Base-by-base conservation (phyloP, 1,140 invertebrate species). In the Pogonognathellus flavescens region DNA sequence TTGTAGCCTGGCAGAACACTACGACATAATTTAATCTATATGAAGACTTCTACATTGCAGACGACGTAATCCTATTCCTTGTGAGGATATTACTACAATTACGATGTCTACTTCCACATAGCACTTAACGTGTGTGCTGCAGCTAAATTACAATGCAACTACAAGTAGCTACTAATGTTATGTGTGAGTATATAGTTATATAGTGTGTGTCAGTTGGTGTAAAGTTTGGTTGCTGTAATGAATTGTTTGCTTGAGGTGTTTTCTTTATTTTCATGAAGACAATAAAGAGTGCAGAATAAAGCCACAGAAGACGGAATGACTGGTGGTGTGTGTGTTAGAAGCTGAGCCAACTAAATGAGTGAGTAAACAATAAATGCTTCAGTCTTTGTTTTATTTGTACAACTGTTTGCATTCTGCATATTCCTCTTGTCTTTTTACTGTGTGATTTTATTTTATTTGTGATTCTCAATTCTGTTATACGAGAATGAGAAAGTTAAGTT, bases 401-500 rank as follows among this genome's bases (percentile, higher is more conserved):
- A 13, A 25, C 20, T 1, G 25, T 66, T 5, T 6, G 60, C 16
- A 16, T 55, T 55, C 2, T 41, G 6, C 31, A 41, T 41, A 41
- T 41, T 41, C 31, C 1, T 41, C 2, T 41, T 41, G 53, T n/a
- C 2, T 2, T 57, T 2, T 57, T 2, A 57, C 2, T n/a, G 53
- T 14, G 53, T 9, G 53, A 13, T 57, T n/a, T 57, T 41, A 6
- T 41, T 41, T 41, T 41, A 41, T 41, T 41, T 41, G 31, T 41
- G 53, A 57, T 57, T 57, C 53, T 57, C 53, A 57, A n/a, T 57
- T 57, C 10, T 57, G 53, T 57, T n/a, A 41, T 41, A 41, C 9
- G 31, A 76, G 70, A 76, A 76, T 76, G 31, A 76, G 70, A 76
- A 76, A 76, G 70, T 76, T 41, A 72, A 0, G 53, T 31, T 41